Conservation (phyloP, 2,113 vertebrate species). For the Macroglossus sobrinus region DNA sequence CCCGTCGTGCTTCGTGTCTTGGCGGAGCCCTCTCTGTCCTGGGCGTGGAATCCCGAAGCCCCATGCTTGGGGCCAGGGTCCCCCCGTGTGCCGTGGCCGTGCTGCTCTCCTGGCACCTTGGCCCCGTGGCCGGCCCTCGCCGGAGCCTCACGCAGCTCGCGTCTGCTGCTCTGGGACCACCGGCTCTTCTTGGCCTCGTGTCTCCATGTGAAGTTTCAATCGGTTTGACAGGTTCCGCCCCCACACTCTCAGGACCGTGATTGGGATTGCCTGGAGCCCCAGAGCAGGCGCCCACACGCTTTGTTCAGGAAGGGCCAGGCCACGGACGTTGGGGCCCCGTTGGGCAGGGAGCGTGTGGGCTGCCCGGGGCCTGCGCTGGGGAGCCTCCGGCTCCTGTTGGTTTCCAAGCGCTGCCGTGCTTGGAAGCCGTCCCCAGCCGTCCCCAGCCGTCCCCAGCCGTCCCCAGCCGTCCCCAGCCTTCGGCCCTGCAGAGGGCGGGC, state of each 20-base stretch:
- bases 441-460: fast-evolving
- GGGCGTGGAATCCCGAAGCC: too few relatives aligned
- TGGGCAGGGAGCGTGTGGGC: too few relatives aligned
- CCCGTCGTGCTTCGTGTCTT: too few relatives aligned
- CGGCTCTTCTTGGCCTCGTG: background rate
- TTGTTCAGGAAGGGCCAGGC: background rate
- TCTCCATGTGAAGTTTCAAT: fast-evolving
- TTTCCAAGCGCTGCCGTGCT: too few relatives aligned
- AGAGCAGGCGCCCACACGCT: background rate
- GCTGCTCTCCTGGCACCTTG: too few relatives aligned
- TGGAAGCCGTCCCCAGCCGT: fast-evolving
- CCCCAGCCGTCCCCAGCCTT: fast-evolving
- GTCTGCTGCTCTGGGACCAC: fast-evolving
- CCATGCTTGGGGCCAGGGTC: too few relatives aligned
- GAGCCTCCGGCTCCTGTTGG: too few relatives aligned
- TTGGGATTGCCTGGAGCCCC: background rate
- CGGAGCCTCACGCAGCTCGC: background rate
- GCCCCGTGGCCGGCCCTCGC: too few relatives aligned
- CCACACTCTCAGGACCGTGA: background rate
- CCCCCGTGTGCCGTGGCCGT: too few relatives aligned
- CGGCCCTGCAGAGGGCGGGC: background rate
- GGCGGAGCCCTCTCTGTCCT: too few relatives aligned
- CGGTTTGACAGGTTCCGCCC: background rate
- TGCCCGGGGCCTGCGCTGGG: too few relatives aligned
- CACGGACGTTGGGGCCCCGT: background rate